A percentile compares a stretch with the other conserved stretches of the same genome.
Evolutionary conservation across 37 sponge, comb jelly and placozoan genomes (phyloP).

Genomic region (Ianthella basta): DNA sequence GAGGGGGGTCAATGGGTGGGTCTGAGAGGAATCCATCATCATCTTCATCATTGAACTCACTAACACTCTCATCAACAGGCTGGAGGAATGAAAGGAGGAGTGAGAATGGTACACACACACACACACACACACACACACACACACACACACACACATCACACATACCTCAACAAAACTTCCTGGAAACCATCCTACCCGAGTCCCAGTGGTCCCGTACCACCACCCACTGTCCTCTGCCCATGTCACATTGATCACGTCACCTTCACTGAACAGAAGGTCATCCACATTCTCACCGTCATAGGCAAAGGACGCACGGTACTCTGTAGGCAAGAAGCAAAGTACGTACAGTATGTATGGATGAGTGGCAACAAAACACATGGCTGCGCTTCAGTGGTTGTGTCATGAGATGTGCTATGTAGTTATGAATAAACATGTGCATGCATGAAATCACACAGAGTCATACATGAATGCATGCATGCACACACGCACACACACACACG

Average conservation of each 20-base stretch:
- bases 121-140: not conserved
- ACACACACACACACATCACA: not conserved
- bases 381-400: no score
- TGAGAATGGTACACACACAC: no score
- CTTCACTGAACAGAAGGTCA: constrained; percentile 75
- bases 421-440: no score
- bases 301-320: constrained; percentile 62
- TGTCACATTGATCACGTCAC: constrained; percentile 70
- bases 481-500: constrained; percentile 33
- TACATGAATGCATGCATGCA: constrained; percentile 13
- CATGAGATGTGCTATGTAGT: no score
- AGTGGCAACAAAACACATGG: no score
- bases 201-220: constrained; percentile 78
- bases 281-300: constrained; percentile 52
- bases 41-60: no score
- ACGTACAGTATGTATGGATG: no score
- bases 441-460: constrained; percentile 25
- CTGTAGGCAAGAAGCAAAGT: constrained; percentile 28
- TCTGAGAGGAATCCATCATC: no score
- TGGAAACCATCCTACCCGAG: constrained; percentile 85
- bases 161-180: constrained; percentile 84
- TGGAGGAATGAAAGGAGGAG: no score
- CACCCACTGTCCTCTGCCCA: constrained; percentile 86
- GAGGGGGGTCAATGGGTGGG: no score
- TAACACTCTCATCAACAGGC: no score